Evolutionary conservation across 2,797 vertebrate species (phyloP), one percentile per base, ranked within the genome.

Genomic region (Telmatherina bonti): DNA sequence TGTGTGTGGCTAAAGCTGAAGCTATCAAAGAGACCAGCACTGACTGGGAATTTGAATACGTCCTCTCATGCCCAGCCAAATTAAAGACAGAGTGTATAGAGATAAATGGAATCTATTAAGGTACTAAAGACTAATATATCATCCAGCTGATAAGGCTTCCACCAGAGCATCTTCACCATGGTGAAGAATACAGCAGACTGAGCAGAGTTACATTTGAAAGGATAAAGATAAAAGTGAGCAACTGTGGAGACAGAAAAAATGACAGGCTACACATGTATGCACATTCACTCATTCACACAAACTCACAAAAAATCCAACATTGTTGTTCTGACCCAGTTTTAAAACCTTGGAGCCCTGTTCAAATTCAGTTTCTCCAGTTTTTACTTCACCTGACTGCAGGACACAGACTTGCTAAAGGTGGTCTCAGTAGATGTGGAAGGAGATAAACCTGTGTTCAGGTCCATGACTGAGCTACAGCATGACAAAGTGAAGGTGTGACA

Each of bases 61-160:
- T 90, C 86, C 74, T 92, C 84, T 76, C 78, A 55, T 75, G 82
- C 78, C 81, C 77, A 62, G 90, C 74, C 91, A 92, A 93, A 92
- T 92, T 91, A 93, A 90, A 92, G 86, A 81, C 75, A 81, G 86
- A 88, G 83, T 91, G 83, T 89, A 92, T 86, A 86, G 90, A 92
- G 87, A 94, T 93, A 92, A 93, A 94, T 93, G 74, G 82, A 92
- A 90, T 89, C 90, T 91, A 93, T 93, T 94, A 93, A 81, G 85
- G 78, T 79, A 79, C 90, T 90, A 89, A 93, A 86, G 87, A 92
- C 89, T 90, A 90, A 92, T 92, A 92, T 77, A 93, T 93, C 91
- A 89, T 83, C 61, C 78, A 45, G 80, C 87, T 86, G 91, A 93
- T 93, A 92, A 93, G 87, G 72, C 80, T 87, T 90, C 83, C 84